Conservation (phyloP, 2,797 vertebrate genomes). For the Ispidina lecontei region DNA sequence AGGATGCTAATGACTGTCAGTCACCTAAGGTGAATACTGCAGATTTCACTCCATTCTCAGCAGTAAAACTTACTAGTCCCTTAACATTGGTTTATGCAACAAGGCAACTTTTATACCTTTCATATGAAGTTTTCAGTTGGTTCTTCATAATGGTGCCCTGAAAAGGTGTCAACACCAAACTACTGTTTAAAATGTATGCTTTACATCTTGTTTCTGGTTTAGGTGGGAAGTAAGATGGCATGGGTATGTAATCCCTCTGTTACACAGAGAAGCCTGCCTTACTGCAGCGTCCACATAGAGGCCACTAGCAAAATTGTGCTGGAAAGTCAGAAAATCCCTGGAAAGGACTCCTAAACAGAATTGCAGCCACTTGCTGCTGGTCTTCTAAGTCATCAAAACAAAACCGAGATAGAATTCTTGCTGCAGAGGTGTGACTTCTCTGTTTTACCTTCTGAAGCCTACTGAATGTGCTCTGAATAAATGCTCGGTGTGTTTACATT, state of each 20-base stretch:
- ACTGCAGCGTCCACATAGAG: not conserved
- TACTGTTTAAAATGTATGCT: not conserved
- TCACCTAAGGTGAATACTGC: not conserved
- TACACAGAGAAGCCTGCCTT: not conserved
- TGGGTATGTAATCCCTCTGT: not conserved
- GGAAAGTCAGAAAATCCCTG: not conserved
- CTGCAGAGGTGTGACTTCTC: not conserved
- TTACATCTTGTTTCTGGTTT: not conserved
- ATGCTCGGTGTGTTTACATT: not conserved
- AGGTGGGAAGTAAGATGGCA: not conserved
- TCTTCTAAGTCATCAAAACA: not conserved
- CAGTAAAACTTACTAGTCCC: not conserved
- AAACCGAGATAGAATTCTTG: not conserved
- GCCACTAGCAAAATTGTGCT: not conserved
- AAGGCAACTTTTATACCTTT: not conserved
- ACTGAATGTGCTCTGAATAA: not conserved
- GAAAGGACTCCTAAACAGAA: not conserved
- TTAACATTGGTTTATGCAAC: conserved; percentile 1
- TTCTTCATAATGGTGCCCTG: not conserved
- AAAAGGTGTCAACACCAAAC: not conserved
- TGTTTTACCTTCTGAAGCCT: not conserved
- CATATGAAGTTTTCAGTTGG: not conserved
- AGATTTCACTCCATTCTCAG: not conserved
- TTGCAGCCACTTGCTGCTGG: not conserved
- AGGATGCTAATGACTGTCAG: not conserved